Conservation (phyloP, 2,113 vertebrate species). For the Craseonycteris thonglongyai region DNA sequence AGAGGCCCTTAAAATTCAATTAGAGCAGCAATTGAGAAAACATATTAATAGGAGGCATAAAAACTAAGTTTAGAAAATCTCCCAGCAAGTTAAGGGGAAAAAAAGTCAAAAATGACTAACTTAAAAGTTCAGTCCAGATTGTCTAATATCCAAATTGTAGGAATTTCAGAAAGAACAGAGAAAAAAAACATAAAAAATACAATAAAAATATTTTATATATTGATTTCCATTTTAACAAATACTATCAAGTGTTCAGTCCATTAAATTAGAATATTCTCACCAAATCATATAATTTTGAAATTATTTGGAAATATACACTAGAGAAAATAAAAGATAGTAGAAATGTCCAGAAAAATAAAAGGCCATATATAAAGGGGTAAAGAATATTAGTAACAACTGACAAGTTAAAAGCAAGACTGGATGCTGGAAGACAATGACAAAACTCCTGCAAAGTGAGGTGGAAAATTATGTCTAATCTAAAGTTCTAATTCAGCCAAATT, state of each 20-base stretch:
- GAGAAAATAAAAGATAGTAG: not conserved
- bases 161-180: not conserved
- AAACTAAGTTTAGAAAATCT: not conserved
- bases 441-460: not conserved
- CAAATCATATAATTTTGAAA: not conserved
- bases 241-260: not conserved
- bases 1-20: not conserved
- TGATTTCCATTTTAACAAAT: not conserved
- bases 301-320: not conserved
- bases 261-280: not conserved
- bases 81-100: not conserved
- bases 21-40: not conserved
- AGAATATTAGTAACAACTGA: not conserved
- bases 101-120: not conserved
- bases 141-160: not conserved
- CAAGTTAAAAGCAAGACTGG: not conserved
- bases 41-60: not conserved
- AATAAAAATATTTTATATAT: not conserved
- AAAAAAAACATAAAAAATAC: not conserved
- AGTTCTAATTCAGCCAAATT: not conserved
- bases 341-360: not conserved
- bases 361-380: not conserved
- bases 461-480: not conserved
- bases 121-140: not conserved
- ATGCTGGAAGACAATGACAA: not conserved